Base-by-base conservation (phyloP, 2,797 vertebrate genomes). In the Trematomus bernacchii region DNA sequence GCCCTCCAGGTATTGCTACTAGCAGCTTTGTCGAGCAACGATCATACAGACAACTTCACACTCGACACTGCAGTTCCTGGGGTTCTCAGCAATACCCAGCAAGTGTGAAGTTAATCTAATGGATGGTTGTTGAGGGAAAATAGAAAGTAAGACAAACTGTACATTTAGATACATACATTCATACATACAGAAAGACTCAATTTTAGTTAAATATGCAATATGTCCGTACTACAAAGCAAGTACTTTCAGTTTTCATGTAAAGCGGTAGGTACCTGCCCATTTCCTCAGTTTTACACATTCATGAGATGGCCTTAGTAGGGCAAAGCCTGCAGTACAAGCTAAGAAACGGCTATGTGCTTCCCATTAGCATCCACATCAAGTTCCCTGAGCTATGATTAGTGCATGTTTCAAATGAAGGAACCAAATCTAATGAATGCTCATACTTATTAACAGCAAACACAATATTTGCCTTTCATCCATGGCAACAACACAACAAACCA, bases 351-450 rank as follows among this genome's bases (percentile, higher is more conserved):
- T 59, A 23, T 14, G 15, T 51, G 43, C 42, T 44, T 21, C 33
- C 55, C 9, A 79, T 84, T 81, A 80, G 43, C 72, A 64, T 71
- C 54, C 33, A 30, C 61, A 55, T 76, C 16, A 43, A 46, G 13
- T 67, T 67, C 53, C 68, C 46, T 51, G 27, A 77, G 66, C 42
- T 47, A 50, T 77, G 55, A 61, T 80, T 42, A 53, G 60, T 66
- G 54, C 61, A 50, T 70, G 72, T 81, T 82, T 84, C 37, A 79
- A 80, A 79, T 23, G 61, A 83, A 82, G 44, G 16, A 76, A 60
- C n/a, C 30, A 9, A 27, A 73, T 72, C 21, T 65, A 66, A 71
- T 70, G 55, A 82, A 66, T 42, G 33, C 58, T 55, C 19, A 16
- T 65, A 59, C 55, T 84, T 40, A 72, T 75, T 65, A 79, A 81